Evolutionary conservation across 2,113 vertebrate genomes (phyloP).

Genomic region (Melospiza melodia): DNA sequence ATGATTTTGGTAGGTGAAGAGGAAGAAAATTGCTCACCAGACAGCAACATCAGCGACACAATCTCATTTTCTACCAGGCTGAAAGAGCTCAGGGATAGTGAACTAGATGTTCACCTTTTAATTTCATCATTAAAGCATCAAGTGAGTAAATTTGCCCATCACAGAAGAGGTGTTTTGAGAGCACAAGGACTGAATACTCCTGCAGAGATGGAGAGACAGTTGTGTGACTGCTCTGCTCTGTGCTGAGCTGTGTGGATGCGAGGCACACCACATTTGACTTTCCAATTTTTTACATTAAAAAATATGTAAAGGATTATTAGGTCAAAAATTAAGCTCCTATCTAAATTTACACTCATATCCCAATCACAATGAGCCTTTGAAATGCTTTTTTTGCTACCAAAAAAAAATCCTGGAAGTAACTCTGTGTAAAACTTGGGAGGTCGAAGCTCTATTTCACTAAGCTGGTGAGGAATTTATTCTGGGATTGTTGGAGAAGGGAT

Average conservation of each 20-base stretch:
- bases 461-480: neutral
- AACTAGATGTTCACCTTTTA: neutral
- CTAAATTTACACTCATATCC: neutral
- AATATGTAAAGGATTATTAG: neutral
- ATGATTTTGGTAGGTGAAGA: neutral
- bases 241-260: neutral
- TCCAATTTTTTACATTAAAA: neutral
- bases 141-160: neutral
- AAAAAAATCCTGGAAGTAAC: neutral
- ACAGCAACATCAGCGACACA: neutral
- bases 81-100: neutral
- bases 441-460: neutral
- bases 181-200: neutral
- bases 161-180: neutral
- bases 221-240: accelerated
- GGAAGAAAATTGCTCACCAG: neutral
- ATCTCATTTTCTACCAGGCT: neutral
- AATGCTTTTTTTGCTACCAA: neutral
- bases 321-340: neutral
- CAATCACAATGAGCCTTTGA: neutral
- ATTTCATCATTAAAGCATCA: neutral
- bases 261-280: neutral
- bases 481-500: neutral
- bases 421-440: neutral
- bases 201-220: neutral